Conservation (phyloP, 2,888 invertebrate genomes). For the Galerucella calmariensis region DNA sequence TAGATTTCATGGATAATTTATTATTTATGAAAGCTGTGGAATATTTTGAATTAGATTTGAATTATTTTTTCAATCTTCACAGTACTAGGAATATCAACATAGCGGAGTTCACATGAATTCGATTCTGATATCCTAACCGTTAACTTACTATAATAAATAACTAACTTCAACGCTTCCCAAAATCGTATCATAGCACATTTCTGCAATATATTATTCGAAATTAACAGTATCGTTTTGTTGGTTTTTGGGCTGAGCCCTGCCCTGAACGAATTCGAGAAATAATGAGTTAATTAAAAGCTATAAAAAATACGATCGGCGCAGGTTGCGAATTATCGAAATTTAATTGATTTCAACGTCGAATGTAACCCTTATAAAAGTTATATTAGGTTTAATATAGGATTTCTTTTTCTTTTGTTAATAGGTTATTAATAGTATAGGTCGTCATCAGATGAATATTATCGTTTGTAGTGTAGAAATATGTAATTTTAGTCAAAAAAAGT, state of each 20-base stretch:
- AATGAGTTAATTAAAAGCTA: conserved; percentile 31
- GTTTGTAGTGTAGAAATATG: neutral
- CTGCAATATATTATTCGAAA: too few species aligned
- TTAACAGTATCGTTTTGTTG: neutral
- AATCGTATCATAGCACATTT: neutral
- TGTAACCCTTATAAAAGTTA: conserved; percentile 25
- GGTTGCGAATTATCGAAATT: conserved; percentile 41
- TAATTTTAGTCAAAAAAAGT: too few species aligned
- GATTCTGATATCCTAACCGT: too few species aligned
- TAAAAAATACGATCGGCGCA: conserved; percentile 39
- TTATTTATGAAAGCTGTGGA: too few species aligned
- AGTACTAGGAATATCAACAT: too few species aligned
- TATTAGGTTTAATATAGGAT: conserved; percentile 11
- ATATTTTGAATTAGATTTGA: too few species aligned
- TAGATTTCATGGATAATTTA: too few species aligned
- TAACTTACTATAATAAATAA: too few species aligned
- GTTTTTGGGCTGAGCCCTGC: neutral
- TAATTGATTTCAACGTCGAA: conserved; percentile 41
- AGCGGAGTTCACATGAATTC: too few species aligned
- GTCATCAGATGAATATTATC: neutral
- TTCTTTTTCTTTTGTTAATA: conserved; percentile 16
- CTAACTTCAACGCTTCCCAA: too few species aligned
- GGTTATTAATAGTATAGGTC: conserved; percentile 14
- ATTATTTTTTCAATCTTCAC: too few species aligned
- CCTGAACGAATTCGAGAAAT: neutral